Evolutionary conservation across 2,888 invertebrate genomes (phyloP), one percentile per base, ranked within the genome.

Genomic region (Eristalinus sepulchralis): DNA sequence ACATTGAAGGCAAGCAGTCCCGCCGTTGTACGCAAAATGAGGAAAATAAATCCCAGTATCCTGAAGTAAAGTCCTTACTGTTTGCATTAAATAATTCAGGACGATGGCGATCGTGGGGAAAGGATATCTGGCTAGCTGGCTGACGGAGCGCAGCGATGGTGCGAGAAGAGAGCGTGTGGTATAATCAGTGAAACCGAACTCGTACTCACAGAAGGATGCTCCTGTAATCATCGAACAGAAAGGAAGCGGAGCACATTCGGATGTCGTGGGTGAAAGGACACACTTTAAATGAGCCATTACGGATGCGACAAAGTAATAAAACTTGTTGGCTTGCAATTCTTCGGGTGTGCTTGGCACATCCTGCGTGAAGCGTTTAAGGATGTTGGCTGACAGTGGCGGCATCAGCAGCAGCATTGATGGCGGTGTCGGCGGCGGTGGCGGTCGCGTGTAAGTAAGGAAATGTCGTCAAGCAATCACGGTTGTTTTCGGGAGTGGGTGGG

Each of bases 241-340:
- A 24, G 31, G 59, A 24, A 17, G 17, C 17, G 22, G 17, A 22
- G 11, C 9, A 13, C 66, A 5, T 22, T 20, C 4, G 27, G 11
- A 17, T 63, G 62, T 17, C 27, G 77, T 22, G 22, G 59, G 27
- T 63, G 34, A 55, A 53, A 47, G 57, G 31, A 33, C 64, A 71
- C 55, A 71, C 70, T 62, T 70, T 55, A 84, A 84, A 80, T 84
- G 80, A 62, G 36, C 76, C 73, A 75, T 75, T 73, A 75, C 27
- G 64, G 47, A 55, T 31, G 71, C 67, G 66, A 63, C 34, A 71
- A 22, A 68, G 57, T 13, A 68, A 70, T 39, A 68, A 39, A 75
- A 84, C 84, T 84, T 84, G 84, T 80, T 80, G 80, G 66, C 66
- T 75, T 75, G 57, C 68, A 33, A 66, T 33, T 57, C 1, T 53